Percentiles rank a stretch among this genome's conserved stretches.
Evolutionary conservation across 2,113 vertebrate species (phyloP).

Genomic region (Daubentonia madagascariensis): DNA sequence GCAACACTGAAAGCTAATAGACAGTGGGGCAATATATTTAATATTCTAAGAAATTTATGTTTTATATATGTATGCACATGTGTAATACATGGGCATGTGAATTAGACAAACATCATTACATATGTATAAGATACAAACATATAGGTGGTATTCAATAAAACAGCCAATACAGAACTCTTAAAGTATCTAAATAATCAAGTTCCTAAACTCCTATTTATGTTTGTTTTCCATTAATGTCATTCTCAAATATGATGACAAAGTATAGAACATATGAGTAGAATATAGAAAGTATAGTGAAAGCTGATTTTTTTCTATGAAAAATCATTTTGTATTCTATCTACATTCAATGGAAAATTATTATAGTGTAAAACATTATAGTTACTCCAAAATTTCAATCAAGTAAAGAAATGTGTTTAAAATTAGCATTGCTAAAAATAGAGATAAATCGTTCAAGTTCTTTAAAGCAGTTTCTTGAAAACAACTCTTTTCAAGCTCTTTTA

Average conservation of each 20-base stretch:
- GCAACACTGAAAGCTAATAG: neutral
- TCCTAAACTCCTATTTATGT: neutral
- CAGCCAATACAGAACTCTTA: neutral
- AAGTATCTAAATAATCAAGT: neutral
- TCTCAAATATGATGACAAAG: neutral
- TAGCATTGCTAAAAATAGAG: neutral
- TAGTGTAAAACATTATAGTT: neutral
- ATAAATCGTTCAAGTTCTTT: neutral
- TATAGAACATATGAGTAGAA: neutral
- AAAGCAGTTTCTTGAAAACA: neutral
- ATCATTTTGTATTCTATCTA: neutral
- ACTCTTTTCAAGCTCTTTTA: neutral
- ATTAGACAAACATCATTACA: neutral
- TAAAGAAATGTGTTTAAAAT: neutral
- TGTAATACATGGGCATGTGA: neutral
- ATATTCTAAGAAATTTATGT: neutral
- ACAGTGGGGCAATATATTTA: neutral
- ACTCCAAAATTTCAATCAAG: neutral
- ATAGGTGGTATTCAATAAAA: neutral
- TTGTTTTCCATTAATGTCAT: neutral
- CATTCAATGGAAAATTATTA: neutral
- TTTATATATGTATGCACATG: neutral
- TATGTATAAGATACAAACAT: neutral
- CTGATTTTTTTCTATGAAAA: neutral
- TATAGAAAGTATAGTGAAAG: neutral